Evolutionary conservation across 1,140 invertebrate species (phyloP).

Genomic region (Phocides pigmalion): DNA sequence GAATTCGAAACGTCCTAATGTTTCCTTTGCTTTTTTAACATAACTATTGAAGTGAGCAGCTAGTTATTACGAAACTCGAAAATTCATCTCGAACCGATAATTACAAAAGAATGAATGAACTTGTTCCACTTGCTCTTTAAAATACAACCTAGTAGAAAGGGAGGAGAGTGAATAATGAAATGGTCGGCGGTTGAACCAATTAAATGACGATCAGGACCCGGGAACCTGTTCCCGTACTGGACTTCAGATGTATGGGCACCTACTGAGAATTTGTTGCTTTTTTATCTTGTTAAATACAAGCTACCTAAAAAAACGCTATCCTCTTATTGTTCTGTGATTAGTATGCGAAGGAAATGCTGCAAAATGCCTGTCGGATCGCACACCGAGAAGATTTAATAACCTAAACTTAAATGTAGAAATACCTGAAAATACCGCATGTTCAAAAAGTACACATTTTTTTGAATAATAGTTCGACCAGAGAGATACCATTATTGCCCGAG

Average conservation of each 20-base stretch:
- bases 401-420: too few species aligned
- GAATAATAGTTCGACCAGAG: too few species aligned
- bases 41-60: slow-evolving; percentile 26
- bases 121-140: slow-evolving; percentile 11
- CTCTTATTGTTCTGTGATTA: too few species aligned
- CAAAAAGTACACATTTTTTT: too few species aligned
- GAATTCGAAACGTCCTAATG: not conserved
- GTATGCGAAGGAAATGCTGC: too few species aligned
- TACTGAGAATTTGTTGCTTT: slow-evolving; percentile 1
- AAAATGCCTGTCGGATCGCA: too few species aligned
- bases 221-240: slow-evolving; percentile 7
- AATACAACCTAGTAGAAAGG: slow-evolving; percentile 9
- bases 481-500: too few species aligned
- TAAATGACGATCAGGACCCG: slow-evolving; percentile 41
- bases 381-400: too few species aligned
- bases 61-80: slow-evolving; percentile 32
- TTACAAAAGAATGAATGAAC: slow-evolving; percentile 32
- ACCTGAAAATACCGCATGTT: too few species aligned
- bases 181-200: slow-evolving; percentile 32
- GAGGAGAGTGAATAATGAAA: slow-evolving; percentile 20
- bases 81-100: slow-evolving; percentile 37
- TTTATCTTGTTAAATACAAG: not conserved
- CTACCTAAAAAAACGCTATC: not conserved
- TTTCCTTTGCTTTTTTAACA: slow-evolving; percentile 14
- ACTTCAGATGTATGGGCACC: slow-evolving; percentile 1